Conservation (phyloP, 2,113 vertebrate genomes). For the Diphyllodes magnificus region DNA sequence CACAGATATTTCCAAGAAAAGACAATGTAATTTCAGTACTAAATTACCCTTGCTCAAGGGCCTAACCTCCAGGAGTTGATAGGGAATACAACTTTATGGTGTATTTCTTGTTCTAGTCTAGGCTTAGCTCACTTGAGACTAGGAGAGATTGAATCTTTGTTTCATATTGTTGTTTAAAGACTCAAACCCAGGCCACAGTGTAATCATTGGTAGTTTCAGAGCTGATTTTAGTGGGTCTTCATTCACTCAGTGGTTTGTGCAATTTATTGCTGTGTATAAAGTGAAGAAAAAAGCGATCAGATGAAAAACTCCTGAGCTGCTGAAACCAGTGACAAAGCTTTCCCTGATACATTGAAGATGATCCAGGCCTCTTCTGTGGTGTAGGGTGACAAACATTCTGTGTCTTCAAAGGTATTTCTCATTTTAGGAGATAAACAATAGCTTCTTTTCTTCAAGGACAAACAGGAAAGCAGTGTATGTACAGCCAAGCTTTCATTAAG, state of each 20-base stretch:
- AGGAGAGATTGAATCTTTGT: neutral
- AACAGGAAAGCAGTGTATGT: neutral
- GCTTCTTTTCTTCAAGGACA: neutral
- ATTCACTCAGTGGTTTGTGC: neutral
- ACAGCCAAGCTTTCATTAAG: neutral
- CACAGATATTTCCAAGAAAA: slow-evolving; percentile 43
- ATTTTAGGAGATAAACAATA: neutral
- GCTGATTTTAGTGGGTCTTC: neutral
- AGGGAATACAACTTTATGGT: neutral
- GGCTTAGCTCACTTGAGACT: neutral
- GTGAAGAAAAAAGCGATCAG: neutral
- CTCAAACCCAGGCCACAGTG: neutral
- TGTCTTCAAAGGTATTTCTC: neutral
- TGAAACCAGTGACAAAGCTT: neutral
- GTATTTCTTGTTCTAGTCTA: neutral
- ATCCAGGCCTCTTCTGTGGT: neutral
- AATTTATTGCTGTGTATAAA: neutral
- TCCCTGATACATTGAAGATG: neutral
- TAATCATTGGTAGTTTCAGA: neutral
- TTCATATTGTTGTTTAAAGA: neutral
- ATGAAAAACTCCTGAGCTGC: neutral
- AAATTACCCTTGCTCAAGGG: slow-evolving; percentile 17
- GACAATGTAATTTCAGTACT: slow-evolving; percentile 24
- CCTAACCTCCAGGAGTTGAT: neutral
- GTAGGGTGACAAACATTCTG: neutral